Conservation (phyloP, 2,113 vertebrate species). For the Trematocara stigmaticum region DNA sequence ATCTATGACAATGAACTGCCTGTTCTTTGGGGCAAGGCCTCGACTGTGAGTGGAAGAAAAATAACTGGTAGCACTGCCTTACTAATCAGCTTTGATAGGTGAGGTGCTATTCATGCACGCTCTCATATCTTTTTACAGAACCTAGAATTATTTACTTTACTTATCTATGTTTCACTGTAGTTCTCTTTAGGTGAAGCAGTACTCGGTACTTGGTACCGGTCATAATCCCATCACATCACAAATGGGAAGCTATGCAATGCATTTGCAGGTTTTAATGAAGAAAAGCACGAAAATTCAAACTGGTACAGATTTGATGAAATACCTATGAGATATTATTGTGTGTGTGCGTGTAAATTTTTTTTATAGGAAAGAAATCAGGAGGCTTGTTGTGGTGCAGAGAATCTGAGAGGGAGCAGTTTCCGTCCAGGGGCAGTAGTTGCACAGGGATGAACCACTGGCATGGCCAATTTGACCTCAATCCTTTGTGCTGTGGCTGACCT, state of each 20-base stretch:
- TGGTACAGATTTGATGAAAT: not conserved
- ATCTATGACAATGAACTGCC: slow-evolving; percentile 1
- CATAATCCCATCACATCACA: not conserved
- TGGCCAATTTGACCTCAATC: not conserved
- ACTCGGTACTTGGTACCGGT: not conserved
- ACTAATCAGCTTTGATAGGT: not conserved
- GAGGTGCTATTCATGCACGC: not conserved
- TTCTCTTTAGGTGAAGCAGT: not conserved
- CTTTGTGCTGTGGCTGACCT: not conserved
- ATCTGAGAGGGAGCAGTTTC: not conserved
- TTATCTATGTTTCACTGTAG: not conserved
- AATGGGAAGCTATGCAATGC: not conserved
- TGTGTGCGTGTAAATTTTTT: not conserved
- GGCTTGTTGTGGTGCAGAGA: not conserved
- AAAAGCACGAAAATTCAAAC: not conserved
- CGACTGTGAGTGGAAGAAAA: not conserved
- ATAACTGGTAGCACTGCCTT: not conserved
- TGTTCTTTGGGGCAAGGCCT: not conserved
- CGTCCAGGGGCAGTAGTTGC: not conserved
- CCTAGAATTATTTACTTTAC: slow-evolving; percentile 48
- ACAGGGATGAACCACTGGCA: not conserved
- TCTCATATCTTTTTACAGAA: not conserved
- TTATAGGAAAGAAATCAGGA: not conserved
- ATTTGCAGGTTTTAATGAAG: not conserved
- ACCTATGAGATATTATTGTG: not conserved